phyloP scores from a whole-genome alignment of 2,888 invertebrate species.

The Nycteola revayana region DNA sequence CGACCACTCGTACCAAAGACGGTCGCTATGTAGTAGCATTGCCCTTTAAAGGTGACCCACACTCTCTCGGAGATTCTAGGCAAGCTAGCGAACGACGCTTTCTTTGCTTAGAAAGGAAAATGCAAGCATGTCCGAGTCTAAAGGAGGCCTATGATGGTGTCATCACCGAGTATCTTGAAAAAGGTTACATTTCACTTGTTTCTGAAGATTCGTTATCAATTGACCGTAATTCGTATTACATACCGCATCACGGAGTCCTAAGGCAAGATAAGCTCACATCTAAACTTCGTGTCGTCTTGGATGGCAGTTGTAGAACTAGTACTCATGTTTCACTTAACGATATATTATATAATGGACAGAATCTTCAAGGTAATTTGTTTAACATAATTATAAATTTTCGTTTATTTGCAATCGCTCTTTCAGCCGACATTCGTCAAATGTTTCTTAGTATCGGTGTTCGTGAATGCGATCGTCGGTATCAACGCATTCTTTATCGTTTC shows the following conservation, averaged over 20 bases:
- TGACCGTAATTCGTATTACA: slow-evolving; percentile 5
- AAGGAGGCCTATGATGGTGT: slow-evolving; percentile 14
- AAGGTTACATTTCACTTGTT: slow-evolving; percentile 3
- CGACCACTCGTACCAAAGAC: no score
- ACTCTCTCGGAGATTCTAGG: no score
- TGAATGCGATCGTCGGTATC: slow-evolving; percentile 14
- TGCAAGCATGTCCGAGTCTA: not conserved
- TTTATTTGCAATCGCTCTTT: slow-evolving; percentile 14
- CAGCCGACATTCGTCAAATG: slow-evolving; percentile 22
- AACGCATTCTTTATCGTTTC: slow-evolving; percentile 20
- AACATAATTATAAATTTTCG: slow-evolving; percentile 19
- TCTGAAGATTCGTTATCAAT: not conserved
- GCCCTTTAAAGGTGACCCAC: no score
- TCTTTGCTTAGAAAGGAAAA: no score
- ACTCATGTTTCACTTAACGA: slow-evolving; percentile 17
- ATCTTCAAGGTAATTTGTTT: slow-evolving; percentile 22
- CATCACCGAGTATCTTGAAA: slow-evolving; percentile 12
- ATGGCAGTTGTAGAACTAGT: slow-evolving; percentile 10
- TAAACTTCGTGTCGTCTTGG: slow-evolving; percentile 11
- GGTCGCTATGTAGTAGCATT: no score
- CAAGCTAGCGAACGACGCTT: no score
- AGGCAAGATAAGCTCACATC: slow-evolving; percentile 8
- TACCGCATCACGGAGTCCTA: slow-evolving; percentile 13
- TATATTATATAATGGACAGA: no score
- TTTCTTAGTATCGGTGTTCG: slow-evolving; percentile 15